Evolutionary conservation across 2,797 vertebrate species (phyloP).

Genomic region (Fistularia tabacaria): DNA sequence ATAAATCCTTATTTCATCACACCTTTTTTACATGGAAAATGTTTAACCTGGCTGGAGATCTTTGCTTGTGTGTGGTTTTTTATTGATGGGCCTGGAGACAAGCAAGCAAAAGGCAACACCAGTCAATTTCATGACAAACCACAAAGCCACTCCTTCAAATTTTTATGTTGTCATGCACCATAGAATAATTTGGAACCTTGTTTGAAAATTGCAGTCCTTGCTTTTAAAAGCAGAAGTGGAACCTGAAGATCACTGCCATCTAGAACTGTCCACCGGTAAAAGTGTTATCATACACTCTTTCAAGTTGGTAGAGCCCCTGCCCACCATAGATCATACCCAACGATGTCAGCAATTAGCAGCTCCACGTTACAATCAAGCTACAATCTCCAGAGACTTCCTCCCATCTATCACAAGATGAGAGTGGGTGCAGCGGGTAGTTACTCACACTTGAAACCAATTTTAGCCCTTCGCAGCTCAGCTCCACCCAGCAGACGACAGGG

Average conservation of each 20-base stretch:
- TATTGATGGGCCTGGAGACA: constrained; percentile 32
- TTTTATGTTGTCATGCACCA: too few species aligned
- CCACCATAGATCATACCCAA: constrained; percentile 56
- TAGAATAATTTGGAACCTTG: too few species aligned
- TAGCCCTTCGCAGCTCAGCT: constrained; percentile 46
- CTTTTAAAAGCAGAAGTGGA: constrained; percentile 25
- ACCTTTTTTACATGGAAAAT: constrained; percentile 12
- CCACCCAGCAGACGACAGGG: constrained; percentile 62
- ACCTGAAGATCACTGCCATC: constrained; percentile 32
- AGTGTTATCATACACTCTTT: constrained; percentile 35
- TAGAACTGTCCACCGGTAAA: constrained; percentile 22
- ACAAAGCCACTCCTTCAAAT: too few species aligned
- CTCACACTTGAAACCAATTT: constrained; percentile 75
- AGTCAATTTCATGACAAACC: constrained; percentile 3
- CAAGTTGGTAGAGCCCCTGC: constrained; percentile 35
- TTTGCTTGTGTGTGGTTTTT: constrained; percentile 19
- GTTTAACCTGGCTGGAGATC: constrained; percentile 25
- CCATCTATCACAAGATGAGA: constrained; percentile 66
- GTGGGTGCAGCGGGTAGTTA: constrained; percentile 56
- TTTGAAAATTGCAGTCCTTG: too few species aligned
- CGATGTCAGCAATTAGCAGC: constrained; percentile 66
- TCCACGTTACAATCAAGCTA: constrained; percentile 65
- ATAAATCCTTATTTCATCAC: constrained; percentile 18
- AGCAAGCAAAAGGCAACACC: constrained; percentile 26
- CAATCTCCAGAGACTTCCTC: constrained; percentile 54